Conservation (phyloP, 2,888 invertebrate species). For the Brachyptera risi region DNA sequence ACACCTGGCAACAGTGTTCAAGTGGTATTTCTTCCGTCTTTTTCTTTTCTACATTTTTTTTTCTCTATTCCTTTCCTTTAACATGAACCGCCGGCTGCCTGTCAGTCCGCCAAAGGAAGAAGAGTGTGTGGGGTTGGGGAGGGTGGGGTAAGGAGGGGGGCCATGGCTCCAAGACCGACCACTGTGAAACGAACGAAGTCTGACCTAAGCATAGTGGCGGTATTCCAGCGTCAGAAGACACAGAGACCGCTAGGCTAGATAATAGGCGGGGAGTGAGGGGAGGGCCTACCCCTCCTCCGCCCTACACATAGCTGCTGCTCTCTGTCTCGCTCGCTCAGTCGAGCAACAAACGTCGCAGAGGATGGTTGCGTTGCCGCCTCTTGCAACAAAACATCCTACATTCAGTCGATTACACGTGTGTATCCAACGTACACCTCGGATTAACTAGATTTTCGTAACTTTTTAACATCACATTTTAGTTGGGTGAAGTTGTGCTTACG, state of each 20-base stretch:
- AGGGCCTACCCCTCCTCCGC: neutral
- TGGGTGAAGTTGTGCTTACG: neutral
- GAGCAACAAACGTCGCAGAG: neutral
- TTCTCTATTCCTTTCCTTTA: slow-evolving; percentile 26
- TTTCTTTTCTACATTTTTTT: slow-evolving; percentile 25
- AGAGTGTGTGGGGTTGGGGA: slow-evolving; percentile 9
- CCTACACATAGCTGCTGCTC: neutral
- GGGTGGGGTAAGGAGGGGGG: slow-evolving; percentile 10
- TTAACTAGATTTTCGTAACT: neutral
- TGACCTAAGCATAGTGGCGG: neutral
- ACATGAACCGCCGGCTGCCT: slow-evolving; percentile 29
- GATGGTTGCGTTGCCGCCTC: neutral
- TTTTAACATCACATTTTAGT: neutral
- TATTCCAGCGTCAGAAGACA: slow-evolving; percentile 1
- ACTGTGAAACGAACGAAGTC: slow-evolving; percentile 19
- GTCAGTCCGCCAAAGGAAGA: slow-evolving; percentile 32
- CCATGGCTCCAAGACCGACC: slow-evolving; percentile 23
- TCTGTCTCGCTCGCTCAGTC: slow-evolving; percentile 10
- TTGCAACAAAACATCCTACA: too few species aligned
- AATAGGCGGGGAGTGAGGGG: slow-evolving; percentile 20
- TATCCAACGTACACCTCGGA: neutral
- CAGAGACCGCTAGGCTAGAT: slow-evolving; percentile 23
- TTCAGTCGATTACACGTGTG: neutral
- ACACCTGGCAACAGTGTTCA: slow-evolving; percentile 31
- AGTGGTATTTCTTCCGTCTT: slow-evolving; percentile 27